These are phyloP conservation scores for Dunckerocampus dactyliophorus DNA, from an alignment of 2,113 vertebrate species.

Conservation along the genomic window DNA sequence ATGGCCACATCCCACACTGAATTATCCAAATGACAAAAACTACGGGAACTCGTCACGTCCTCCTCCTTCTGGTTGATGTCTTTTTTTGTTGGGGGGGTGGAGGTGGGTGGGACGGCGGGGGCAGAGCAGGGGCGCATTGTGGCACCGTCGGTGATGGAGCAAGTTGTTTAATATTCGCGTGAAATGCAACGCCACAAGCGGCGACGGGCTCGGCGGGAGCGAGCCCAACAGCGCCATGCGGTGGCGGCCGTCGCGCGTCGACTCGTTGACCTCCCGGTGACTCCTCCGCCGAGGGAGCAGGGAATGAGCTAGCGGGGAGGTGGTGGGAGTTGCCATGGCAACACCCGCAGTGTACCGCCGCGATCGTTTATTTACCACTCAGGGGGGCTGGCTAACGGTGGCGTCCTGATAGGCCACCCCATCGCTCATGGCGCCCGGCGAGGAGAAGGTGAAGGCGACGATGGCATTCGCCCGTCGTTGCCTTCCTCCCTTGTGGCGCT, in stretches of 20 bases:
- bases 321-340: constrained; percentile 70
- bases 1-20: constrained; percentile 65
- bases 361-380: constrained; percentile 80
- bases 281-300: constrained; percentile 58
- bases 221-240: constrained; percentile 57
- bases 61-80: constrained; percentile 48
- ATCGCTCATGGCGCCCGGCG: constrained; percentile 62
- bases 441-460: constrained; percentile 60
- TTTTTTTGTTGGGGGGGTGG: not conserved
- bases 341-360: constrained; percentile 77
- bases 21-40: constrained; percentile 67
- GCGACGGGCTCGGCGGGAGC: constrained; percentile 5
- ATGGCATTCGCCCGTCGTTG: not conserved
- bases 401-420: constrained; percentile 64
- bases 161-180: constrained; percentile 21
- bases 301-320: constrained; percentile 45
- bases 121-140: constrained; percentile 2
- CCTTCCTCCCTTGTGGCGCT: not conserved
- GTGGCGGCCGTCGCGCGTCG: constrained; percentile 41
- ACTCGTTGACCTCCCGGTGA: constrained; percentile 76
- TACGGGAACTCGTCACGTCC: constrained; percentile 53
- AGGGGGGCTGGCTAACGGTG: constrained; percentile 73
- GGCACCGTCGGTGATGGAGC: not conserved
- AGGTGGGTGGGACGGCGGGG: not conserved
- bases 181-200: constrained; percentile 2